Evolutionary conservation across 2,797 vertebrate species (phyloP), one percentile per base, ranked within the genome.

Genomic region (Anguilla obscura): DNA sequence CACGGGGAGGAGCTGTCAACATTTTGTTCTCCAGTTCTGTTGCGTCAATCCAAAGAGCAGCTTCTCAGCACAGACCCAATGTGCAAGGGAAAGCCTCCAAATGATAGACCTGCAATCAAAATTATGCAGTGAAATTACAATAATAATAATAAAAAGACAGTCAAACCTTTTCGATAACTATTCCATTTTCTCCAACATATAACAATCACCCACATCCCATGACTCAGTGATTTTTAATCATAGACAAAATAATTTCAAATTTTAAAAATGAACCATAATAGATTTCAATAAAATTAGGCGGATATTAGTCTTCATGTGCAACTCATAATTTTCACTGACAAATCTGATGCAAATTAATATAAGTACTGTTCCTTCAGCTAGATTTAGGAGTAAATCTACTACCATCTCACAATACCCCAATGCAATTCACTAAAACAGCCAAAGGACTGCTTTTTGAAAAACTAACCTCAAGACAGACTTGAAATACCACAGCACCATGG

Each of bases 51-150:
- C 84, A 85, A 85, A 60, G 50, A 36, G 52, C 84, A 33, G 83
- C 54, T 85, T n/a, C 40, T 33, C 52, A 85, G 54, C 83, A 33
- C 56, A 58, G 56, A 85, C 52, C 54, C 84, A 85, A 58, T 30
- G 24, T 85, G 54, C 5, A 85, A 58, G 3, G 84, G 14, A 58
- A 8, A 33, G 30, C 54, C 56, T 58, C 33, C 54, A 54, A 33
- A 85, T 36, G 84, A 52, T 60, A 24, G 30, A 85, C 84, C 84
- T 85, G 84, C 3, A 85, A 56, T 56, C 30, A 56, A 85, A 16
- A 54, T 85, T 85, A 85, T 82, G 21, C 9, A 82, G 45, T 82
- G 24, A 82, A 45, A 18, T 82, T 50, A 45, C 8, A 18, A 80
- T 1, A n/a, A 84, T 24, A n/a, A 40, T 5, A 76, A 76, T n/a